Evolutionary conservation across 2,888 invertebrate genomes (phyloP), one percentile per base, ranked within the genome.

Genomic region (Heteromyza rotundicornis): DNA sequence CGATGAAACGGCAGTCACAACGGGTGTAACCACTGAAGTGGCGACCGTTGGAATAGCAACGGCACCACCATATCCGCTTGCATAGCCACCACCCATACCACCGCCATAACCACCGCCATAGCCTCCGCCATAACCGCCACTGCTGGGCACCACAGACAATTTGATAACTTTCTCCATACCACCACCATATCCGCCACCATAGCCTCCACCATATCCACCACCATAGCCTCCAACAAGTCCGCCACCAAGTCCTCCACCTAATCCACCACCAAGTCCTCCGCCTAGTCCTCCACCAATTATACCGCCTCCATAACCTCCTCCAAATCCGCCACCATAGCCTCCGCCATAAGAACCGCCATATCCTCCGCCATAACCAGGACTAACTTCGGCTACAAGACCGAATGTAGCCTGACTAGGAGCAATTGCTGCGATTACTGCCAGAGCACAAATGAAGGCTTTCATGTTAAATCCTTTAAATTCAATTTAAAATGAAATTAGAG

Each of bases 11-110:
- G 77, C 61, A 1, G 77, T 73, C 14, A 76, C 70, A 14, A 76
- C 72, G 0, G 76, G 76, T 1, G 76, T 74, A 3, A 76, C 74
- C 10, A 76, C 76, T 5, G 75, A 76, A 1, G 75, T 77, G 36
- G 76, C 68, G 2, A 76, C 68, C 24, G 74, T 65, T 1, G 76
- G 73, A 50, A 62, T 62, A 3, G 55, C 53, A 24, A 63, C 51
- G n/a, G 54, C 47, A 47, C 56, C 53, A 5, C 66, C 65, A 50
- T 65, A 66, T 17, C 69, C 66, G 0, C 63, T 64, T 1, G 64
- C 68, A 50, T 70, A 70, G 36, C 70, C 67, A 1, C 57, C 62
- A 0, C 68, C 62, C 32, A 67, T 71, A 2, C 68, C 68, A 0
- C 59, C 65, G 0, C 64, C 63, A 35, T 62, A 67, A 3, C 70